Evolutionary conservation across 2,113 vertebrate genomes (phyloP).

Genomic region (Heptranchias perlo): DNA sequence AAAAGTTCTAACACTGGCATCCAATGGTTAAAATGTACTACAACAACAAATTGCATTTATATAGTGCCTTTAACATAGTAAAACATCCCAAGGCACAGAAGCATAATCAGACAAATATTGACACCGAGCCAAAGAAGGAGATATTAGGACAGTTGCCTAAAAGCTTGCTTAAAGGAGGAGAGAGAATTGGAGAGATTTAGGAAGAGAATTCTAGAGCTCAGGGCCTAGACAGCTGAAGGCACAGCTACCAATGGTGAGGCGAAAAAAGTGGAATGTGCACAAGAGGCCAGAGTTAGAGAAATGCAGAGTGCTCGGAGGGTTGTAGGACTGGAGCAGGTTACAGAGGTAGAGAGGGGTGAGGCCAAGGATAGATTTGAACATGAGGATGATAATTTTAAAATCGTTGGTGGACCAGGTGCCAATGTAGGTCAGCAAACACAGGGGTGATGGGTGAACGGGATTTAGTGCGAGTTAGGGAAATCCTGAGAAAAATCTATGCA

Average conservation of each 20-base stretch:
- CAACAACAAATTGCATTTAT: too few relatives aligned
- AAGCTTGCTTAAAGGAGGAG: background rate
- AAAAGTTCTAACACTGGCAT: too few relatives aligned
- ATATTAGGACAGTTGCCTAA: background rate
- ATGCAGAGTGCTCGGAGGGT: background rate
- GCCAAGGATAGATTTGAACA: background rate
- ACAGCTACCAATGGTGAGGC: background rate
- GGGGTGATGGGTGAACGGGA: background rate
- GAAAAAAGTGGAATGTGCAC: background rate
- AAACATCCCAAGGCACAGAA: background rate
- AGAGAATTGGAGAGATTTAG: background rate
- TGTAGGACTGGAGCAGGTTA: too few relatives aligned
- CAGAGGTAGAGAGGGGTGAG: background rate
- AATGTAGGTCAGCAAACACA: background rate
- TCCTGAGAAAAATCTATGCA: background rate
- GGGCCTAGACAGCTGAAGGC: background rate
- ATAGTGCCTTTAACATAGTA: background rate
- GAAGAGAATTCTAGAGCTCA: background rate
- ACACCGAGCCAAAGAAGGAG: background rate
- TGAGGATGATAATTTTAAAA: background rate
- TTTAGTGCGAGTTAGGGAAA: background rate
- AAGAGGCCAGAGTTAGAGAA: background rate
- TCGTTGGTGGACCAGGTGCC: too few relatives aligned
- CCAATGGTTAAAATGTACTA: too few relatives aligned
- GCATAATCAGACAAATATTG: background rate